These are phyloP conservation scores for Caenorhabditis drosophilae DNA, from an alignment of 2,888 invertebrate species.

Conservation along the genomic window DNA sequence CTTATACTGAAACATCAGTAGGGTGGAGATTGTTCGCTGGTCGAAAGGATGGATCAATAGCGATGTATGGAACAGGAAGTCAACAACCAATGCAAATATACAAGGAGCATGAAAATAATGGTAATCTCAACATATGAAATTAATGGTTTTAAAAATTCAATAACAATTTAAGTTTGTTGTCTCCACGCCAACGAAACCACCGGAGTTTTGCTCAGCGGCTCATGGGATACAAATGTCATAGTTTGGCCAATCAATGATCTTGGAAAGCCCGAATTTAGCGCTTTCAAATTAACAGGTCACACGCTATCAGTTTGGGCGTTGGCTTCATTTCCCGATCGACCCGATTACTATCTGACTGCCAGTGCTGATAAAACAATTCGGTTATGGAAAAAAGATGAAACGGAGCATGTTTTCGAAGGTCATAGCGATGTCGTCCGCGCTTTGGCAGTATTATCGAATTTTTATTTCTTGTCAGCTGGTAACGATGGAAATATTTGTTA, in stretches of 20 bases:
- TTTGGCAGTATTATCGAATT: slow-evolving; percentile 77
- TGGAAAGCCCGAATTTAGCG: slow-evolving; percentile 38
- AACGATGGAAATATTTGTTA: slow-evolving; percentile 87
- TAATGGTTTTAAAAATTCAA: too few relatives aligned
- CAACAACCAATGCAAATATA: slow-evolving; percentile 26
- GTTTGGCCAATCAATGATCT: slow-evolving; percentile 76
- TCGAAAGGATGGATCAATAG: slow-evolving; percentile 57
- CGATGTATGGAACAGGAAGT: slow-evolving; percentile 44
- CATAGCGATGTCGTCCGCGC: slow-evolving; percentile 88
- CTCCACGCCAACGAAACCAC: slow-evolving; percentile 71
- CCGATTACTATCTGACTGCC: slow-evolving; percentile 78
- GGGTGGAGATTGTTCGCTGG: slow-evolving; percentile 48
- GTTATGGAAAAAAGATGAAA: slow-evolving; percentile 81
- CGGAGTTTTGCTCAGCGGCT: slow-evolving; percentile 80
- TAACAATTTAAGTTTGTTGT: slow-evolving; percentile 71
- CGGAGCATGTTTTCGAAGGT: slow-evolving; percentile 75
- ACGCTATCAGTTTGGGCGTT: slow-evolving; percentile 84
- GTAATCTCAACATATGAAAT: too few relatives aligned
- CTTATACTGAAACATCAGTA: slow-evolving; percentile 32
- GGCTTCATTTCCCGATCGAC: slow-evolving; percentile 53
- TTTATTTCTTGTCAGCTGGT: slow-evolving; percentile 84
- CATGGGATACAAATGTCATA: slow-evolving; percentile 89
- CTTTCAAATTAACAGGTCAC: slow-evolving; percentile 73
- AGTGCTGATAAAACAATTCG: slow-evolving; percentile 90
- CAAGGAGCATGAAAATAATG: slow-evolving; percentile 43